Percentiles rank a stretch among this genome's conserved stretches.
phyloP scores from a whole-genome alignment of 2,113 vertebrate species.

The Piprites chloris region DNA sequence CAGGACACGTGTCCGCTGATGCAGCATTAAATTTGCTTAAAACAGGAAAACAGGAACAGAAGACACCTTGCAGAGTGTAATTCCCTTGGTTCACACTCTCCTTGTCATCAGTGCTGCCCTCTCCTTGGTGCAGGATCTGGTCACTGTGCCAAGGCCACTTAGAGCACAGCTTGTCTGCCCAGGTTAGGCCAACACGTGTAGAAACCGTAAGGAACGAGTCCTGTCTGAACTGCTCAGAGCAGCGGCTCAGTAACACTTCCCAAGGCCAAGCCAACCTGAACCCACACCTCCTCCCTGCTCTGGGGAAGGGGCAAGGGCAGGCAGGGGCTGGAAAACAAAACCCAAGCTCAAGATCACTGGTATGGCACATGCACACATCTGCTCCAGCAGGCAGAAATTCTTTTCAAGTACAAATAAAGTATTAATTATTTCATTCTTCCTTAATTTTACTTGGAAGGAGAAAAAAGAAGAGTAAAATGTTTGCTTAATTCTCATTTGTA shows the following conservation, averaged over 20 bases:
- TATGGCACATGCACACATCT: neutral
- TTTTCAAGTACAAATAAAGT: neutral
- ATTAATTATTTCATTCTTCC: neutral
- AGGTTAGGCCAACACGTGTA: neutral
- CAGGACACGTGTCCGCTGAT: neutral
- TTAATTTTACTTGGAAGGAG: neutral
- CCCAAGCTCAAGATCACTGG: neutral
- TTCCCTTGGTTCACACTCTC: neutral
- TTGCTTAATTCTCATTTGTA: neutral
- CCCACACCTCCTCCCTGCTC: neutral
- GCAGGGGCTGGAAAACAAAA: neutral
- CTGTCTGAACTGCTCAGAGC: neutral
- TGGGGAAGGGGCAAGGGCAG: neutral
- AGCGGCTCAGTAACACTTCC: neutral
- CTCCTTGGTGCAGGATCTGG: neutral
- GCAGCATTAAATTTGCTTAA: slow-evolving; percentile 34
- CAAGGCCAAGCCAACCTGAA: neutral
- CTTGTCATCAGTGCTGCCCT: neutral
- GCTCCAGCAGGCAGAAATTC: neutral
- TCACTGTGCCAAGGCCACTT: neutral
- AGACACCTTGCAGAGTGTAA: neutral
- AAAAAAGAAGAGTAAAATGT: neutral
- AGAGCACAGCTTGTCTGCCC: neutral
- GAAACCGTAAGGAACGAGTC: neutral
- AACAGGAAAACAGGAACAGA: neutral